Base-by-base conservation (phyloP, 2,113 vertebrate genomes). In the Toxostoma redivivum region DNA sequence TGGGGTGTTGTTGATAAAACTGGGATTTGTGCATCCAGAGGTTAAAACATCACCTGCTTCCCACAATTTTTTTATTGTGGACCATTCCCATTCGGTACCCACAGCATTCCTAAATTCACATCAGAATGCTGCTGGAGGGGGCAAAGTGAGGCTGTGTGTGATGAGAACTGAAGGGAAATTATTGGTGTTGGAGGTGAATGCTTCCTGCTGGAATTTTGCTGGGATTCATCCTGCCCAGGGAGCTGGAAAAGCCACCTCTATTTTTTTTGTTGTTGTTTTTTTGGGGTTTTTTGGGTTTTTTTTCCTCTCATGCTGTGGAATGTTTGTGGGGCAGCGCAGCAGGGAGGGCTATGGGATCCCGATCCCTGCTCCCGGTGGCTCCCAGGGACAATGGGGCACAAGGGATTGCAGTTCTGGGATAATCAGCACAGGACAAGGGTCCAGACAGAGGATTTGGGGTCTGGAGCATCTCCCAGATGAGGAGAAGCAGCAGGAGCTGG, bases 1-100 rank as follows among this genome's bases (percentile, higher is more conserved):
- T 1, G 1, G 8, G 65, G 14, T 30, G 2, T 2, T 7, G 38
- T 31, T 6, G 70, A 2, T 31, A 20, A n/a, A 6, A 24, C 1
- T 22, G 53, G 38, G 38, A 76, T 77, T 24, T 11, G 6, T 8
- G 37, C 2, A 6, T 47, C 12, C 15, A 5, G 3, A 40, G 48
- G 64, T 64, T 21, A 10, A 40, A 45, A 21, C 2, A 18, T 2
- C 38, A 7, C 18, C 80, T 9, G 33, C 3, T 25, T n/a, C 15
- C 1, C 2, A 30, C 6, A n/a, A 2, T 3, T 12, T 23, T 21
- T 28, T 65, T 22, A 19, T 23, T 15, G n/a, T 23, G n/a, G 18
- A 3, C 16, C 11, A 12, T 30, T 84, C 48, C 69, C 28, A 1
- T 38, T 33, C 5, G 37, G 31, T 5, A 16, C 18, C 37, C 44